Evolutionary conservation across 2,888 invertebrate genomes (phyloP), one percentile per base, ranked within the genome.

Genomic region (Tiliacea citrago): DNA sequence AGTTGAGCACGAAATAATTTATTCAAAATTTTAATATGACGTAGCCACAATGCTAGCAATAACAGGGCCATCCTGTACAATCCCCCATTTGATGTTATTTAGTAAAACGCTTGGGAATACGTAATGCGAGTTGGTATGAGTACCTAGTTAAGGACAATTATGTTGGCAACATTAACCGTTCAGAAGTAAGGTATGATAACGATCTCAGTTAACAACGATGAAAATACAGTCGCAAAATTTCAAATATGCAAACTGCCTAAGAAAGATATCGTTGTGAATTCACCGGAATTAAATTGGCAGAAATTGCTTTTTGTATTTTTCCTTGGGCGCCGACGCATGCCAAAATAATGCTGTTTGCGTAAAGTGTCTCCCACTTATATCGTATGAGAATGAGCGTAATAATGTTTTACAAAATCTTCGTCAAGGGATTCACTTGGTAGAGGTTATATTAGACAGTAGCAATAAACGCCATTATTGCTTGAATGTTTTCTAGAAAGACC

Each of bases 11-110:
- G 62, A 83, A 88, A 91, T 91, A 93, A 93, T 92, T 92, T 93
- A 93, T 93, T 92, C 92, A 91, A 91, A 90, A 93, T 92, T 93
- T 93, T 92, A 93, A 92, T 90, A 90, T 89, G 90, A 89, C 84
- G 87, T 84, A 78, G 83, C 88, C 88, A 88, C 89, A 90, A 88
- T 91, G 90, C 89, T 83, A 69, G 85, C 79, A 78, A 88, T 88
- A 88, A 89, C 79, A 68, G 81, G 68, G 75, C 79, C 75, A 83
- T 88, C 89, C 84, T 81, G 83, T 86, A 76, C 79, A 86, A 82
- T 86, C 71, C 82, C 75, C 85, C 73, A 84, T 88, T 88, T 78
- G 62, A 87, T 83, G 84, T 85, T 87, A 88, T 88, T 89, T 85
- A 83, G 80, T 81, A 75, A 83, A 86, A 86, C 80, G 81, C 69